A percentile compares a stretch with the other conserved stretches of the same genome.
phyloP scores from a whole-genome alignment of 2,888 invertebrate species.

The Hypomecis punctinalis region DNA sequence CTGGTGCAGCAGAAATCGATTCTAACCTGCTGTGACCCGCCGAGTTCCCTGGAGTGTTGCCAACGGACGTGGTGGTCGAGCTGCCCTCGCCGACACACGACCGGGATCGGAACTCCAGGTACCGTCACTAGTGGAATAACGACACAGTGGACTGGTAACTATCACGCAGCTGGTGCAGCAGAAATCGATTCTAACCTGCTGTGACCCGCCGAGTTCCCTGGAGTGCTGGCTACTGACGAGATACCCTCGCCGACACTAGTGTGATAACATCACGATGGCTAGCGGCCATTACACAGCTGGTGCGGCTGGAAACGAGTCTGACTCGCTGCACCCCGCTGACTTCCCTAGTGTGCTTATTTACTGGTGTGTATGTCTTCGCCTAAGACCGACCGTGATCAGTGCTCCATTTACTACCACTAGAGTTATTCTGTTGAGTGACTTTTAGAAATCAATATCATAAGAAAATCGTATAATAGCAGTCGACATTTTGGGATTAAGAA shows the following conservation, averaged over 20 bases:
- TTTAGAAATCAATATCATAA: too few species aligned
- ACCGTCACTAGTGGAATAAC: not conserved
- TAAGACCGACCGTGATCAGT: slow-evolving; percentile 51
- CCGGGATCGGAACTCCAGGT: slow-evolving; percentile 59
- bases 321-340: too few species aligned
- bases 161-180: slow-evolving; percentile 87
- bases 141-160: too few species aligned
- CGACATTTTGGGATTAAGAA: too few species aligned
- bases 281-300: too few species aligned
- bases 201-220: slow-evolving; percentile 72
- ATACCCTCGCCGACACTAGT: slow-evolving; percentile 70
- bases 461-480: too few species aligned
- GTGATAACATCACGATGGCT: too few species aligned
- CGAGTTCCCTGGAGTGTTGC: slow-evolving; percentile 80
- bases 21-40: slow-evolving; percentile 55
- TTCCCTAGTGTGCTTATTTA: too few species aligned
- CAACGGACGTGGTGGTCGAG: slow-evolving; percentile 79
- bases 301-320: too few species aligned
- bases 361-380: too few species aligned
- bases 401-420: slow-evolving; percentile 23
- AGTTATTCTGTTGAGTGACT: too few species aligned
- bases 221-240: slow-evolving; percentile 79
- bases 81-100: slow-evolving; percentile 74
- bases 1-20: slow-evolving; percentile 86
- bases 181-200: slow-evolving; percentile 66